A percentile compares a stretch with the other conserved stretches of the same genome.
Conservation (phyloP, 2,797 vertebrate genomes). For the Tragopan temminckii region DNA sequence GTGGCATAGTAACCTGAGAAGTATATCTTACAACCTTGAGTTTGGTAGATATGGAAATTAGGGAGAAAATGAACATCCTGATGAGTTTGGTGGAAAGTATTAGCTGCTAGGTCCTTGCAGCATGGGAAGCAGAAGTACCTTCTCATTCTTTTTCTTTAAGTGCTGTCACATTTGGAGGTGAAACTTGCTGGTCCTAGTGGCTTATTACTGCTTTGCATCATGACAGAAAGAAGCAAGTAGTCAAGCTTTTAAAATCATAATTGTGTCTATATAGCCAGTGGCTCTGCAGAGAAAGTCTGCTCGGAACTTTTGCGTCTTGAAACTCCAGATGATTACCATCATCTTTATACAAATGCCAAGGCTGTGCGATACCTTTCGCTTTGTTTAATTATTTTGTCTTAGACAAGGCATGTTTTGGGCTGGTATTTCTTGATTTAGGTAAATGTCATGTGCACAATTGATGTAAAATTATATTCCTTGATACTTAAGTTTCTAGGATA, state of each 20-base stretch:
- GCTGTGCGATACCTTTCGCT: not conserved
- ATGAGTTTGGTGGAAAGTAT: not conserved
- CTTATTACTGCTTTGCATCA: not conserved
- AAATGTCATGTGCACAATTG: not conserved
- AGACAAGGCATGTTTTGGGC: not conserved
- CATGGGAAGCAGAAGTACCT: not conserved
- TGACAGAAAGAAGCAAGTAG: not conserved
- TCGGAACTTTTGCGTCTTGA: not conserved
- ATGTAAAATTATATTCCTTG: not conserved
- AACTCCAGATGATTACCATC: not conserved
- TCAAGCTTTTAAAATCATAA: not conserved
- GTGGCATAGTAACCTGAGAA: not conserved
- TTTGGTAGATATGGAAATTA: not conserved
- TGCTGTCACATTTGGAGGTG: rapidly evolving
- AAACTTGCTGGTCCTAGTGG: not conserved
- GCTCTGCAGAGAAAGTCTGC: not conserved
- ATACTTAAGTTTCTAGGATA: not conserved
- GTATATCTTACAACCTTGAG: not conserved
- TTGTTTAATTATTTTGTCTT: not conserved
- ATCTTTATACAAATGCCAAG: not conserved
- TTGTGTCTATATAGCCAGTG: not conserved
- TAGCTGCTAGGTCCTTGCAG: not conserved
- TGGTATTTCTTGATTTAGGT: not conserved
- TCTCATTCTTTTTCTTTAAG: not conserved
- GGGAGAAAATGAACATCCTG: not conserved